These are phyloP conservation scores for Lamprologus lemairii DNA, from an alignment of 2,113 vertebrate species.

Conservation along the genomic window DNA sequence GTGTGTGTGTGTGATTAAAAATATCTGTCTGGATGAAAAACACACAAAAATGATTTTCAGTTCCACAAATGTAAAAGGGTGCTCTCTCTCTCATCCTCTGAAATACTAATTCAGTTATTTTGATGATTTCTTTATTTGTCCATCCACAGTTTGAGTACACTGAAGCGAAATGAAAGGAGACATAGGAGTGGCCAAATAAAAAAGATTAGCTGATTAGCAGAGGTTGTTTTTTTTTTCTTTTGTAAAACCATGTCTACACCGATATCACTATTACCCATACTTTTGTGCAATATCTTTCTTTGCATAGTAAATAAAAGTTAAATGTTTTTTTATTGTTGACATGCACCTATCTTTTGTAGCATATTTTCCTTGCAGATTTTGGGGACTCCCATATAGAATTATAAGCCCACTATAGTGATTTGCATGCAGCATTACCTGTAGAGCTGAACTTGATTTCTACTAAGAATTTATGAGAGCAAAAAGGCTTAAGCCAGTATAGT, in stretches of 20 bases:
- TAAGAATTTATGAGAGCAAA: constrained; percentile 58
- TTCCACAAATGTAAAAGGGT: constrained; percentile 54
- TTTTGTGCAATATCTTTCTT: constrained; percentile 89
- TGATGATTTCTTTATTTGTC: not conserved
- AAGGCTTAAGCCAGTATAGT: constrained; percentile 59
- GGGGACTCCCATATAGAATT: constrained; percentile 69
- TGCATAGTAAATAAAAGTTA: constrained; percentile 97
- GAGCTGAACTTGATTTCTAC: constrained; percentile 70
- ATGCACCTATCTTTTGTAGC: constrained; percentile 87
- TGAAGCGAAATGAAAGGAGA: constrained; percentile 59
- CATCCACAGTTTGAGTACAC: constrained; percentile 15
- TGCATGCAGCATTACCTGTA: constrained; percentile 80
- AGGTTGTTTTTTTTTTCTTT: not conserved
- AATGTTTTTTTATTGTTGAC: constrained; percentile 73
- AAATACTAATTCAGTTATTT: constrained; percentile 14
- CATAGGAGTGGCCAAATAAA: constrained; percentile 58
- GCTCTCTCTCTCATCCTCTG: constrained; percentile 26
- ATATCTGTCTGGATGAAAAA: constrained; percentile 53
- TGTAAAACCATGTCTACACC: constrained; percentile 47
- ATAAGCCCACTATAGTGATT: constrained; percentile 76
- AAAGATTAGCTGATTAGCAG: constrained; percentile 54
- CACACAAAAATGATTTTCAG: constrained; percentile 49
- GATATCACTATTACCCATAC: constrained; percentile 66
- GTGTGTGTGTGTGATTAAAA: constrained; percentile 44
- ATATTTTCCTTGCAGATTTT: constrained; percentile 71